Conservation (phyloP, 2,888 invertebrate genomes). For the Leptinotarsa peninsularis region DNA sequence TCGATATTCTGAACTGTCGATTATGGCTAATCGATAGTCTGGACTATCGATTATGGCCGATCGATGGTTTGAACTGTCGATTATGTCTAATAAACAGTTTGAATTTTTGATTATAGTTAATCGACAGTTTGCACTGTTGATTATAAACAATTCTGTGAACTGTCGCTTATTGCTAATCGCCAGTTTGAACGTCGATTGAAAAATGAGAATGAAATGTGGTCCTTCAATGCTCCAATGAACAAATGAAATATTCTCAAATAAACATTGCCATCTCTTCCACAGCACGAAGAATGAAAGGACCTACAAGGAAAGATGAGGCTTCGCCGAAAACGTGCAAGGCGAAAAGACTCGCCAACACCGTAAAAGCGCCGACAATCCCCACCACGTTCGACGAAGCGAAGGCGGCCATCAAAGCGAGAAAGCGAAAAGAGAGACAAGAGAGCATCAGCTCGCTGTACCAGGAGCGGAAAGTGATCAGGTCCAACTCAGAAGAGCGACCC, state of each 20-base stretch:
- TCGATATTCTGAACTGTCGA: too few relatives aligned
- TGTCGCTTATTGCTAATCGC: too few relatives aligned
- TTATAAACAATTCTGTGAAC: too few relatives aligned
- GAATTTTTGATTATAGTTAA: too few relatives aligned
- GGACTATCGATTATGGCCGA: too few relatives aligned
- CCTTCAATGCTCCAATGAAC: not conserved
- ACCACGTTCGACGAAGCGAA: slow-evolving; percentile 63
- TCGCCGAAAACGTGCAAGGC: slow-evolving; percentile 47
- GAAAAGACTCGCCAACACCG: slow-evolving; percentile 46
- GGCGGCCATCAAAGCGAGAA: slow-evolving; percentile 66
- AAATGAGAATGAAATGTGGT: too few relatives aligned
- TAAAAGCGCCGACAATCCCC: slow-evolving; percentile 41
- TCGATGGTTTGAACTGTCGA: too few relatives aligned
- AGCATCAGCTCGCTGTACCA: slow-evolving; percentile 70
- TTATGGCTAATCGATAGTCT: too few relatives aligned
- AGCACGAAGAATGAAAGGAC: slow-evolving; percentile 56
- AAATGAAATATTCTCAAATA: not conserved
- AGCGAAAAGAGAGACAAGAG: slow-evolving; percentile 75
- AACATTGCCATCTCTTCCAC: slow-evolving; percentile 23
- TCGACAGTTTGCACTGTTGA: too few relatives aligned
- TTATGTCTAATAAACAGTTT: too few relatives aligned
- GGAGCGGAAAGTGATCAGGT: slow-evolving; percentile 73
- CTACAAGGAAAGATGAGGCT: slow-evolving; percentile 53
- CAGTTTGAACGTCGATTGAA: too few relatives aligned
- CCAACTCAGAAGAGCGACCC: slow-evolving; percentile 73